phyloP scores from a whole-genome alignment of 2,797 vertebrate species.

The Channallabes apus region DNA sequence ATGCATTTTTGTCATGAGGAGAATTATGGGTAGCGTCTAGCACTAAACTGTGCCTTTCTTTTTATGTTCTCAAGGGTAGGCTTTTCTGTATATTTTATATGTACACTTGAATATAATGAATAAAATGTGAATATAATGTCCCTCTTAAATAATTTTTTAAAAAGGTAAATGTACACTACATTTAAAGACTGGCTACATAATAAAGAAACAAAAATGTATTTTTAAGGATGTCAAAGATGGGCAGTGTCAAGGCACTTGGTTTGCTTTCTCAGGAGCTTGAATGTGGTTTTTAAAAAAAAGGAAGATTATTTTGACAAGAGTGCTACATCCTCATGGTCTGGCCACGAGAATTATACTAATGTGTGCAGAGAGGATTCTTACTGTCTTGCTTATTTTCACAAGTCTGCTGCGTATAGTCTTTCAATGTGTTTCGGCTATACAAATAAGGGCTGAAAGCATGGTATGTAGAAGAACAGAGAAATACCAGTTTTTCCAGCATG shows the following conservation, averaged over 20 bases:
- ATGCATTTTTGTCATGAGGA: neutral
- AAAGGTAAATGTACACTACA: neutral
- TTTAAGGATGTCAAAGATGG: neutral
- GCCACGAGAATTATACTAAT: constrained; percentile 3
- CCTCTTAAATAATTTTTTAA: neutral
- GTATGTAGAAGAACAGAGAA: constrained; percentile 16
- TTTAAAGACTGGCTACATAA: neutral
- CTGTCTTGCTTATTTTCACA: constrained; percentile 44
- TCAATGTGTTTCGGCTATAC: constrained; percentile 9
- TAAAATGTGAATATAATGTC: neutral
- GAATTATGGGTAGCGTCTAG: neutral
- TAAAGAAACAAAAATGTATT: neutral
- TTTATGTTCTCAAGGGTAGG: neutral
- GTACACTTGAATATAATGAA: neutral
- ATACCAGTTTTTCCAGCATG: constrained; percentile 23
- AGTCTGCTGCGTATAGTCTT: constrained; percentile 3
- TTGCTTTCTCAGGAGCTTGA: constrained; percentile 35
- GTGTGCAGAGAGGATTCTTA: neutral
- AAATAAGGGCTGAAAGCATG: neutral
- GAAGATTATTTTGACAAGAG: constrained; percentile 42
- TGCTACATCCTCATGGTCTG: constrained; percentile 20
- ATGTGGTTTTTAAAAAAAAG: constrained; percentile 20
- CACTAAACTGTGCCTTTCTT: neutral
- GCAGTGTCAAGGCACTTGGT: neutral
- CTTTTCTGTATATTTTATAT: neutral